Base-by-base conservation (phyloP, 2,113 vertebrate genomes). In the Calyptomena viridis region DNA sequence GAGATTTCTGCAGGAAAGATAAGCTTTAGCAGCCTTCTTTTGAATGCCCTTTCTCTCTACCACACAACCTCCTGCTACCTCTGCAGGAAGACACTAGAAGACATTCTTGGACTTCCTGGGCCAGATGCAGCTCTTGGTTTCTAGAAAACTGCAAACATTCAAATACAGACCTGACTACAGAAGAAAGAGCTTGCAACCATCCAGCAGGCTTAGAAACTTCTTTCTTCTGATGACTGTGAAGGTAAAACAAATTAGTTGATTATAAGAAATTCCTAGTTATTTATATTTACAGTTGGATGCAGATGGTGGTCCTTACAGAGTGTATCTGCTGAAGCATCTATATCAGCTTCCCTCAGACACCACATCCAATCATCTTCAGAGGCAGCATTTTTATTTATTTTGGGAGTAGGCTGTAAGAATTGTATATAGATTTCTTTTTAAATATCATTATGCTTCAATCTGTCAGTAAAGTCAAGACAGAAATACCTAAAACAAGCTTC, bases 401-500 rank as follows among this genome's bases (percentile, higher is more conserved):
- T 69, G 30, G 18, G 55, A 83, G 15, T 66, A 77, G 37, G 8
- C 5, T 77, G 6, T 46, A 84, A 77, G 52, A 23, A 49, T 3
- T 81, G 31, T 37, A 64, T 56, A 75, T 11, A 76, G 40, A 72
- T 84, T 74, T 87, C 39, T 87, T 90, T 92, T 84, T 13, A 92
- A 64, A 76, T 77, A 86, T 59, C 25, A 58, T 44, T 74, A 73
- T 94, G 76, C 63, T 59, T 87, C 42, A 92, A 77, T 78, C 33
- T 53, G 76, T 53, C 64, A 93, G 71, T 87, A 87, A 94, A 94
- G 44, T 68, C 66, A 94, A 55, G 62, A 88, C 66, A 89, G 86
- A 96, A 93, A 72, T 89, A 80, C 64, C 81, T 91, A 72, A 62
- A 80, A 50, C 53, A 76, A 91, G 63, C 46, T 93, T 89, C 80